These are phyloP conservation scores for Orius laevigatus DNA, from an alignment of 1,140 invertebrate genomes.

Conservation along the genomic window DNA sequence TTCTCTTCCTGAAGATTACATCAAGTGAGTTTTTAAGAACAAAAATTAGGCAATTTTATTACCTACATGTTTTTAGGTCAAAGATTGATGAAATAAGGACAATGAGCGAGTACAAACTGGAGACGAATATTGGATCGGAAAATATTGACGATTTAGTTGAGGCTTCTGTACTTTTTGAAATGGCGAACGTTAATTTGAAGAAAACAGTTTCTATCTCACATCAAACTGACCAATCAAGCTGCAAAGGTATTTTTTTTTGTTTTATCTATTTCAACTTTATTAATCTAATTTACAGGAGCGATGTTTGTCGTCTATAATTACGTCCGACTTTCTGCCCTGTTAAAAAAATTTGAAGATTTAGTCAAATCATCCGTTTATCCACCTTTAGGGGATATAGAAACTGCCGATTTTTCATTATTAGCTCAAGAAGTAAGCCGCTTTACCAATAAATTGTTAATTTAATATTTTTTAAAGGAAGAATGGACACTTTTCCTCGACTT, in stretches of 20 bases:
- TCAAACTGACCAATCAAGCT: background rate
- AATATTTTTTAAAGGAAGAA: background rate
- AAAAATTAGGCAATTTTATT: too few species aligned
- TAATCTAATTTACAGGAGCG: constrained; percentile 2
- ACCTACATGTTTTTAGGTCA: constrained; percentile 1
- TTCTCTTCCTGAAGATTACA: too few species aligned
- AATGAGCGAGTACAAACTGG: constrained; percentile 12
- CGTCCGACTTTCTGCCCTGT: constrained; percentile 4
- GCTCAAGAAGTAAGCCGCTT: constrained; percentile 3
- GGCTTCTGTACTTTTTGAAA: constrained; percentile 6
- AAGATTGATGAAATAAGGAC: constrained; percentile 7
- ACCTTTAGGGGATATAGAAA: background rate
- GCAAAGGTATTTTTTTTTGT: background rate
- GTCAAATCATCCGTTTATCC: constrained; percentile 5
- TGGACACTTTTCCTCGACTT: too few species aligned
- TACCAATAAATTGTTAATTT: background rate
- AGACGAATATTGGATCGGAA: background rate
- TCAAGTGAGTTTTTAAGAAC: too few species aligned
- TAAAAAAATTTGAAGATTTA: constrained; percentile 2
- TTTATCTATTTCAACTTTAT: background rate
- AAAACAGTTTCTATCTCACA: background rate
- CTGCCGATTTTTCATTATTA: constrained; percentile 7
- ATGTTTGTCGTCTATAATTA: constrained; percentile 13
- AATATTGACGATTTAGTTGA: constrained; percentile 4
- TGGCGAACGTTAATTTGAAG: constrained; percentile 3